Evolutionary conservation across 1,140 invertebrate genomes (phyloP).

Genomic region (Aphis craccivora): DNA sequence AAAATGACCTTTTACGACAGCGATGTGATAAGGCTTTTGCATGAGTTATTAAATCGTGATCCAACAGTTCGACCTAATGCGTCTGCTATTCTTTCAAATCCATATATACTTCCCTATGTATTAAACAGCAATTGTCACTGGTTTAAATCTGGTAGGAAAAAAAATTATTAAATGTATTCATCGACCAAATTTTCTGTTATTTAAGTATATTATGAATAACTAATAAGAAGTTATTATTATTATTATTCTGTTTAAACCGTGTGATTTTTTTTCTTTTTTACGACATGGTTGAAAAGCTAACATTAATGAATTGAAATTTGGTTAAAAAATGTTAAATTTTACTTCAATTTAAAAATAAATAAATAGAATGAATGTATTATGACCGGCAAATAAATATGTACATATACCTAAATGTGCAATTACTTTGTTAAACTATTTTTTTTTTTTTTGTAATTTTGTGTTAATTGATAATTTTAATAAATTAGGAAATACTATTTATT

Average conservation of each 20-base stretch:
- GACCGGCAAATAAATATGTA: neutral
- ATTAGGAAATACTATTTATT: neutral
- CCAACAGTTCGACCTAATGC: slow-evolving; percentile 57
- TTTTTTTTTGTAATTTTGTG: neutral
- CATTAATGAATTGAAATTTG: neutral
- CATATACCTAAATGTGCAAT: neutral
- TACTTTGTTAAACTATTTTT: neutral
- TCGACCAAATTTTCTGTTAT: neutral
- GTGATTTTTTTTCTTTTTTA: neutral
- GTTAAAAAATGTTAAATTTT: neutral
- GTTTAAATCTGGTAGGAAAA: slow-evolving; percentile 43
- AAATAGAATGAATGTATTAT: neutral
- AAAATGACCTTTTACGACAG: slow-evolving; percentile 49
- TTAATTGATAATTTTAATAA: neutral
- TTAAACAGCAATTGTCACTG: slow-evolving; percentile 7
- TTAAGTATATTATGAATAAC: neutral
- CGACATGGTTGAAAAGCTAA: neutral
- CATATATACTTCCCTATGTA: slow-evolving; percentile 55
- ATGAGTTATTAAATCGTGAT: slow-evolving; percentile 57
- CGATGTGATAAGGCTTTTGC: slow-evolving; percentile 53
- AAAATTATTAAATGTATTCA: neutral
- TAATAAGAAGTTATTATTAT: neutral
- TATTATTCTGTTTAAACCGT: neutral
- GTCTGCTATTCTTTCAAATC: slow-evolving; percentile 58
- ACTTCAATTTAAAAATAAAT: neutral